Evolutionary conservation across 2,113 vertebrate species (phyloP).

Genomic region (Aspidoscelis tigris): DNA sequence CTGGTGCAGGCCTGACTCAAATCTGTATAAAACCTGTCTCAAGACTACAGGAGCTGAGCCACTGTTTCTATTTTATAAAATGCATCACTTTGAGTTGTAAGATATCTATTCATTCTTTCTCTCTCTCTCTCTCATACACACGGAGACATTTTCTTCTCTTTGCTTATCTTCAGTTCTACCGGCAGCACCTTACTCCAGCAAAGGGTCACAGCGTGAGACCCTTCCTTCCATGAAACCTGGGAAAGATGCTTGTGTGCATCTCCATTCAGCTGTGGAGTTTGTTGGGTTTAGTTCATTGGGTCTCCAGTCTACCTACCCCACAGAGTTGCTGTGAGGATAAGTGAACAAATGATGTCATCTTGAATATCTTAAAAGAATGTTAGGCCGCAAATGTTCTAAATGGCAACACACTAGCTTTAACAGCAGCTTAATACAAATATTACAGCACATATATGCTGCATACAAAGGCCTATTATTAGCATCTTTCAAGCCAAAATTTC

Average conservation of each 20-base stretch:
- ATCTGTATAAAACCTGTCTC: too few relatives aligned
- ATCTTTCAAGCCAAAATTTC: constrained; percentile 1
- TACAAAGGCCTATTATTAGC: not conserved
- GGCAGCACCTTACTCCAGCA: not conserved
- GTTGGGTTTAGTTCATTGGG: not conserved
- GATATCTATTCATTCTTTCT: too few relatives aligned
- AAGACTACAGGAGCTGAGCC: too few relatives aligned
- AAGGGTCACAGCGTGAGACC: too few relatives aligned
- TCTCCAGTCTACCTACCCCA: not conserved
- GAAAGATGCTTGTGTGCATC: not conserved
- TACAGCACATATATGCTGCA: not conserved
- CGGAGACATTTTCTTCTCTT: too few relatives aligned
- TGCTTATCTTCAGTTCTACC: not conserved
- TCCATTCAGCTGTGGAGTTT: not conserved
- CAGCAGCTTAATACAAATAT: not conserved
- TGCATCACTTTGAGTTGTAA: too few relatives aligned
- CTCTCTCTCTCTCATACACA: too few relatives aligned
- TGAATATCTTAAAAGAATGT: not conserved
- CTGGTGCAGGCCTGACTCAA: too few relatives aligned
- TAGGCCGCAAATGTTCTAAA: not conserved
- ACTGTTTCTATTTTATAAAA: too few relatives aligned
- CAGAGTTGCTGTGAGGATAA: too few relatives aligned
- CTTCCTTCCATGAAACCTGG: too few relatives aligned
- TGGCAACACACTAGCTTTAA: not conserved
- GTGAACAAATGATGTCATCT: too few relatives aligned